Evolutionary conservation across 2,113 vertebrate species (phyloP).

Genomic region (Dromaius novaehollandiae): DNA sequence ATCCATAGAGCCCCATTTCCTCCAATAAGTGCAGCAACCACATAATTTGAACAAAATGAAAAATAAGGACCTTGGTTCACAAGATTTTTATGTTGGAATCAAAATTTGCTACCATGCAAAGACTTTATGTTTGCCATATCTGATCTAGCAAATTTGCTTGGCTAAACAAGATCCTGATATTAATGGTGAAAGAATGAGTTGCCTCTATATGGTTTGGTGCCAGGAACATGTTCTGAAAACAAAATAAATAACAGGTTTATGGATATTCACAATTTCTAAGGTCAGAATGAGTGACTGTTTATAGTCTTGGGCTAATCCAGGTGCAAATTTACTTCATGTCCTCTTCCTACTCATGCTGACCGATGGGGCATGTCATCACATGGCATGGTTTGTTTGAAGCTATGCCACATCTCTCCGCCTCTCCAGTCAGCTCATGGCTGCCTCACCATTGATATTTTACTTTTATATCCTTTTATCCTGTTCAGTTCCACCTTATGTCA

Average conservation of each 20-base stretch:
- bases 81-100: neutral
- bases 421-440: neutral
- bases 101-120: neutral
- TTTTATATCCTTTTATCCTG: neutral
- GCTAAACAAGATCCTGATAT: neutral
- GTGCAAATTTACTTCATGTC: neutral
- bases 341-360: neutral
- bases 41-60: neutral
- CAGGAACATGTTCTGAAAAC: neutral
- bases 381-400: neutral
- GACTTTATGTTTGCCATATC: neutral
- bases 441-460: neutral
- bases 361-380: neutral
- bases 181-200: neutral
- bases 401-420: neutral
- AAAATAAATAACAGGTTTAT: neutral
- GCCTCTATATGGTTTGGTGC: neutral
- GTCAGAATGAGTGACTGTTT: neutral
- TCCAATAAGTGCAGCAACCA: neutral
- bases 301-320: neutral
- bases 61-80: neutral
- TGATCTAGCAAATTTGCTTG: neutral
- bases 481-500: neutral
- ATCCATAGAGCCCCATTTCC: neutral
- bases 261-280: neutral